Evolutionary conservation across 2,113 vertebrate species (phyloP).

Genomic region (Bufo gargarizans): DNA sequence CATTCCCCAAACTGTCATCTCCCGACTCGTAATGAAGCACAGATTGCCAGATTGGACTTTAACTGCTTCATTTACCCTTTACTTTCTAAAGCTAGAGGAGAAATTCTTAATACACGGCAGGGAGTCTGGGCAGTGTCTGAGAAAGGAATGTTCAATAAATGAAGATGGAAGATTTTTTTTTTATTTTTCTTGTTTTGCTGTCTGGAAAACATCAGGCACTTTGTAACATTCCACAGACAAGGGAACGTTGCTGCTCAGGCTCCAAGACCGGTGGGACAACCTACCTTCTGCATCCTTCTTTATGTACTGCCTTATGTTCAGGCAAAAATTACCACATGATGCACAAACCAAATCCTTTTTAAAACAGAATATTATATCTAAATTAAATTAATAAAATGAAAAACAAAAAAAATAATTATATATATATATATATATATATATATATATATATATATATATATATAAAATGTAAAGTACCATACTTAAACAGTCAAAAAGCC

Average conservation of each 20-base stretch:
- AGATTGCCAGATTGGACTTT: conserved; percentile 16
- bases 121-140: conserved; percentile 9
- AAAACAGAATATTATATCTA: neutral
- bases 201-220: conserved; percentile 38
- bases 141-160: conserved; percentile 21
- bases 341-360: neutral
- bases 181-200: conserved; percentile 20
- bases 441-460: no score
- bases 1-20: neutral
- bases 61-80: neutral
- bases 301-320: neutral
- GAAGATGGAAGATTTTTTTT: conserved; percentile 24
- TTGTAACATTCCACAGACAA: conserved; percentile 11
- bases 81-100: neutral
- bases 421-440: no score
- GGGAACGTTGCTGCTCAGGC: neutral
- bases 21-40: neutral
- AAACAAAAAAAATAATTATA: no score
- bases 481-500: neutral
- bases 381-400: no score
- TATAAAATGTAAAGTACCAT: neutral
- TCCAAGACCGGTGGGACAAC: neutral
- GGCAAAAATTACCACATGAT: neutral
- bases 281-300: neutral
- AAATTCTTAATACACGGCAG: neutral